phyloP scores from a whole-genome alignment of 2,888 invertebrate species.

The Mimachlamys varia region DNA sequence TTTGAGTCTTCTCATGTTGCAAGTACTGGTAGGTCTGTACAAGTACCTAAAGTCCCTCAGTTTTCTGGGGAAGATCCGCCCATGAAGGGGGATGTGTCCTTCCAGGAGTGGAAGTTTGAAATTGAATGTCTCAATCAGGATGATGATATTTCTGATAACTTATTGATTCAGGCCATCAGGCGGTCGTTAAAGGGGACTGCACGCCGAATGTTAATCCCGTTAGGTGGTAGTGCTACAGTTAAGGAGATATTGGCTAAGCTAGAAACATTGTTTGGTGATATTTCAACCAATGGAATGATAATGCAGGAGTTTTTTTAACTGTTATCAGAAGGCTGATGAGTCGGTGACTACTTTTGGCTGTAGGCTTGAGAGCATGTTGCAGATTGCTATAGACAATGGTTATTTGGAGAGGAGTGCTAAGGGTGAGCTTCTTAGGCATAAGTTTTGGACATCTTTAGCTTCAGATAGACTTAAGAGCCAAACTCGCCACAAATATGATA shows the following conservation, averaged over 20 bases:
- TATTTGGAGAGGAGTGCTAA: constrained; percentile 38
- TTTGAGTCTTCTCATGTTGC: too few species aligned
- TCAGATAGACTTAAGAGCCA: constrained; percentile 41
- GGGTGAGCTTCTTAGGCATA: constrained; percentile 47
- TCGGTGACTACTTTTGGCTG: constrained; percentile 48
- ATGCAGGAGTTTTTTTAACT: constrained; percentile 46
- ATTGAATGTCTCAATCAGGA: background rate
- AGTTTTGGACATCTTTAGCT: constrained; percentile 45
- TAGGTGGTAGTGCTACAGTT: background rate
- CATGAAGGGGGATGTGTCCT: constrained; percentile 11
- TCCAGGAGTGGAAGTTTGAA: constrained; percentile 32
- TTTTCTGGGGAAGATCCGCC: constrained; percentile 38
- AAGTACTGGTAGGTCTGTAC: background rate
- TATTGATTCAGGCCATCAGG: constrained; percentile 41
- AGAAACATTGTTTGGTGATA: constrained; percentile 28
- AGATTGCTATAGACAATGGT: constrained; percentile 36
- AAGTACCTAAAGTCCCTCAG: constrained; percentile 9
- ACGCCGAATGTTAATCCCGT: constrained; percentile 4
- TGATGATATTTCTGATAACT: background rate
- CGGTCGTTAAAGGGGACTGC: constrained; percentile 37
- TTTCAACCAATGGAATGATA: constrained; percentile 38
- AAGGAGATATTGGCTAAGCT: too few species aligned
- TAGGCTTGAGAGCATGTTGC: constrained; percentile 41
- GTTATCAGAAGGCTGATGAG: constrained; percentile 41
- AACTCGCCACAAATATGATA: too few species aligned